Conservation (phyloP, 2,888 invertebrate genomes). For the Diaprepes abbreviatus region DNA sequence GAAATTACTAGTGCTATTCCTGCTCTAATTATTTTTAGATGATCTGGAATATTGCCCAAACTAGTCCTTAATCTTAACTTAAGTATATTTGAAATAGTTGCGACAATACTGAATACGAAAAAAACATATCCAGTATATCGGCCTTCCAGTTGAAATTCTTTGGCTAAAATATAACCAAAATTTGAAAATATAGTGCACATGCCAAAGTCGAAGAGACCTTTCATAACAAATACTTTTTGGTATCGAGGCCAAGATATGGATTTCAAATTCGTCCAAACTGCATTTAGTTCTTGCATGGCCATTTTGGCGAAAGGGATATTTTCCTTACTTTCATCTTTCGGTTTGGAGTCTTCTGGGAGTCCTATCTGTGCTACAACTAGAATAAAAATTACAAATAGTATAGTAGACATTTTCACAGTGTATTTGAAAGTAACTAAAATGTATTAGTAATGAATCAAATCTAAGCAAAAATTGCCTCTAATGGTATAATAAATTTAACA, state of each 20-base stretch:
- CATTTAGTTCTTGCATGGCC: conserved; percentile 35
- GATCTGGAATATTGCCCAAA: conserved; percentile 32
- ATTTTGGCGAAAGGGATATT: conserved; percentile 9
- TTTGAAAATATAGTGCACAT: conserved; percentile 33
- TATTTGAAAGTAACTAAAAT: no score
- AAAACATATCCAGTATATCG: conserved; percentile 45
- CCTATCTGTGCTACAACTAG: conserved; percentile 35
- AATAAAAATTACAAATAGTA: no score
- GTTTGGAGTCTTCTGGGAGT: conserved; percentile 27
- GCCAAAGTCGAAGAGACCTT: conserved; percentile 42
- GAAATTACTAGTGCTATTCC: conserved; percentile 29
- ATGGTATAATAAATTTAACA: no score
- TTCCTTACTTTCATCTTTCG: conserved; percentile 16
- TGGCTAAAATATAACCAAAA: conserved; percentile 39
- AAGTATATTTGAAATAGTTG: conserved; percentile 38
- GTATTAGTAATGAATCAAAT: background rate
- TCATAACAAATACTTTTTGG: conserved; percentile 45
- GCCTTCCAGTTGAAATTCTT: conserved; percentile 44
- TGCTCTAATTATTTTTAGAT: conserved; percentile 34
- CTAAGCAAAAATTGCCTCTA: background rate
- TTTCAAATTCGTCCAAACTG: conserved; percentile 41
- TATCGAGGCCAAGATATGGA: conserved; percentile 45
- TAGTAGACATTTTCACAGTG: no score
- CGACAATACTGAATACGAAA: conserved; percentile 36
- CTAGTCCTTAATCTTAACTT: conserved; percentile 44